These are phyloP conservation scores for Sylvietta virens DNA, from an alignment of 2,113 vertebrate species.

Conservation along the genomic window DNA sequence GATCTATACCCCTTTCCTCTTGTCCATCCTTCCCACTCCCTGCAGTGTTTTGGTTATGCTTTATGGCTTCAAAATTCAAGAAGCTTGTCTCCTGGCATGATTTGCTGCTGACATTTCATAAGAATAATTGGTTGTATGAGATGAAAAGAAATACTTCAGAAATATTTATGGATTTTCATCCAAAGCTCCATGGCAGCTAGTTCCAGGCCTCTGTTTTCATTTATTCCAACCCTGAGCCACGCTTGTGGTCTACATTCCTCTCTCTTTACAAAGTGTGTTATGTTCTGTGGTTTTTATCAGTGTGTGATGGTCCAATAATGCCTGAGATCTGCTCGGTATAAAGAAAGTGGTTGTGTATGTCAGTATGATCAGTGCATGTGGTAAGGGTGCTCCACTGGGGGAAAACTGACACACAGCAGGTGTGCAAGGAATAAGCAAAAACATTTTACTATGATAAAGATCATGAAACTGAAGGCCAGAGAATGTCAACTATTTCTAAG, in stretches of 20 bases:
- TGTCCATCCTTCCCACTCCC: neutral
- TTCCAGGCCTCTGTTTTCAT: slow-evolving; percentile 13
- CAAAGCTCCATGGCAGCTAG: neutral
- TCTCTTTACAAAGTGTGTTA: neutral
- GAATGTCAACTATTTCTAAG: slow-evolving; percentile 49
- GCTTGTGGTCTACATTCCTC: neutral
- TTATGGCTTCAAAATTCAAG: neutral
- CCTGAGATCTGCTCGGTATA: neutral
- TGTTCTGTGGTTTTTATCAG: neutral
- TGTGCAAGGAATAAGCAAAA: slow-evolving; percentile 41
- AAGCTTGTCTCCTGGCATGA: neutral
- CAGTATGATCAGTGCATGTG: neutral
- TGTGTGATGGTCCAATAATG: neutral
- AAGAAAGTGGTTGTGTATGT: neutral
- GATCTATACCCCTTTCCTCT: neutral
- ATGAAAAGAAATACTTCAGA: slow-evolving; percentile 18
- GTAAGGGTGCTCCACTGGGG: neutral
- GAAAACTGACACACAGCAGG: slow-evolving; percentile 62
- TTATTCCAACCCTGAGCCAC: neutral
- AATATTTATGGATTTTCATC: slow-evolving; percentile 8
- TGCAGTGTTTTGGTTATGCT: neutral
- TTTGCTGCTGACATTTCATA: neutral
- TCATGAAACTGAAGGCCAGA: slow-evolving; percentile 54
- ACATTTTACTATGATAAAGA: slow-evolving; percentile 43
- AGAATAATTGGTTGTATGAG: neutral